Evolutionary conservation across 2,888 invertebrate genomes (phyloP).

Genomic region (Scaptomyza polygonia): DNA sequence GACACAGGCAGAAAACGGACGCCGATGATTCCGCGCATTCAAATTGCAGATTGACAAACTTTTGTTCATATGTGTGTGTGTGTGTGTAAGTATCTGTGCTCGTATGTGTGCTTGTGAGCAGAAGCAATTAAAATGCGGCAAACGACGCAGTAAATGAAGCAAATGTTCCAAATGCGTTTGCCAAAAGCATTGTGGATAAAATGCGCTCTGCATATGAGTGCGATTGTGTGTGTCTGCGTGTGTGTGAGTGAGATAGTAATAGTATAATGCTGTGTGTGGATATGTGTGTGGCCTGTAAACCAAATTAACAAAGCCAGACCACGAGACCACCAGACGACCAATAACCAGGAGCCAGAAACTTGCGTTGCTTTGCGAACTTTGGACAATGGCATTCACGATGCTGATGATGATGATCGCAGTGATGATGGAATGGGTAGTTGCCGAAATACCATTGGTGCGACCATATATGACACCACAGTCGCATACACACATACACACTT

Average conservation of each 20-base stretch:
- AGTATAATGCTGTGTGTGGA: slow-evolving; percentile 38
- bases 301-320: slow-evolving; percentile 73
- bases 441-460: slow-evolving; percentile 25
- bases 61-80: slow-evolving; percentile 34
- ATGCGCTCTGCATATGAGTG: slow-evolving; percentile 30
- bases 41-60: slow-evolving; percentile 79
- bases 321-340: slow-evolving; percentile 64
- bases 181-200: slow-evolving; percentile 57
- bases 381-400: slow-evolving; percentile 64
- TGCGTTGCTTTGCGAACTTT: slow-evolving; percentile 56
- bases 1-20: slow-evolving; percentile 57
- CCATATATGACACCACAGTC: slow-evolving; percentile 10
- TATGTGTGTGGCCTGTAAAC: slow-evolving; percentile 55
- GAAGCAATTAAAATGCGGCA: slow-evolving; percentile 80
- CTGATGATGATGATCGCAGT: slow-evolving; percentile 23
- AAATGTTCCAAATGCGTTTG: slow-evolving; percentile 78
- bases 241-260: slow-evolving; percentile 24
- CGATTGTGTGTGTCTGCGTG: too few species aligned
- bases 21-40: slow-evolving; percentile 74
- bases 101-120: slow-evolving; percentile 58
- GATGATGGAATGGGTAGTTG: slow-evolving; percentile 35
- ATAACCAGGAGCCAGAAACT: slow-evolving; percentile 69
- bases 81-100: slow-evolving; percentile 37
- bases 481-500: slow-evolving; percentile 1
- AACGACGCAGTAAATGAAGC: slow-evolving; percentile 80